Evolutionary conservation across 2,797 vertebrate species (phyloP).

Genomic region (Crax fasciolata): DNA sequence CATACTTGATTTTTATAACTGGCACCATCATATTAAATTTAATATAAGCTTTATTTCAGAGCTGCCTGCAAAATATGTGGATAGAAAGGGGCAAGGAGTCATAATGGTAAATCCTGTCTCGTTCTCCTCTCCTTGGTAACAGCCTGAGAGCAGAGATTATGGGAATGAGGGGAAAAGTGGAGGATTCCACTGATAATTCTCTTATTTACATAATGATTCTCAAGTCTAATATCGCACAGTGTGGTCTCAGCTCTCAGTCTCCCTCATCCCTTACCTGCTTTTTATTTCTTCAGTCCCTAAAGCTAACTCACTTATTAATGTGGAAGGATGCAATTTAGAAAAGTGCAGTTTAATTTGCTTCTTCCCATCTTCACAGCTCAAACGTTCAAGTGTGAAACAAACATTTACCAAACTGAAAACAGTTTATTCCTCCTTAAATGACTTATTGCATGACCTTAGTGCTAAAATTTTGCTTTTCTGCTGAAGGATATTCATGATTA

Average conservation of each 20-base stretch:
- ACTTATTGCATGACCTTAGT: not conserved
- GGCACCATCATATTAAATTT: not conserved
- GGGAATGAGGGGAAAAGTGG: not conserved
- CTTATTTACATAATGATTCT: not conserved
- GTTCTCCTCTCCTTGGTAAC: not conserved
- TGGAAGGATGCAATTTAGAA: not conserved
- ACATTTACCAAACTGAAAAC: not conserved
- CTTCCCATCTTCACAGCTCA: not conserved
- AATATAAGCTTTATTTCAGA: not conserved
- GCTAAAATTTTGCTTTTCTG: not conserved
- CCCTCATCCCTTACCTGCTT: not conserved
- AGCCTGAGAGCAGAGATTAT: not conserved
- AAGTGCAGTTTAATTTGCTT: not conserved
- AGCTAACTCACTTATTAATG: not conserved
- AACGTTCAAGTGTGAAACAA: not conserved
- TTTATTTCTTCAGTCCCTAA: not conserved
- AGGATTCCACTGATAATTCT: slow-evolving; percentile 7
- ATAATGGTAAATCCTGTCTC: not conserved
- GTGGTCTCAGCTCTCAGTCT: not conserved
- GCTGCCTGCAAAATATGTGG: not conserved
- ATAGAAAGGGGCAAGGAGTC: not conserved
- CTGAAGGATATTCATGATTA: not conserved
- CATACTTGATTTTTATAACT: not conserved
- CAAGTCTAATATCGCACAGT: not conserved
- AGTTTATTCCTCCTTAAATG: not conserved